Conservation (phyloP, 2,888 invertebrate species). For the Eurytoma adleriae region DNA sequence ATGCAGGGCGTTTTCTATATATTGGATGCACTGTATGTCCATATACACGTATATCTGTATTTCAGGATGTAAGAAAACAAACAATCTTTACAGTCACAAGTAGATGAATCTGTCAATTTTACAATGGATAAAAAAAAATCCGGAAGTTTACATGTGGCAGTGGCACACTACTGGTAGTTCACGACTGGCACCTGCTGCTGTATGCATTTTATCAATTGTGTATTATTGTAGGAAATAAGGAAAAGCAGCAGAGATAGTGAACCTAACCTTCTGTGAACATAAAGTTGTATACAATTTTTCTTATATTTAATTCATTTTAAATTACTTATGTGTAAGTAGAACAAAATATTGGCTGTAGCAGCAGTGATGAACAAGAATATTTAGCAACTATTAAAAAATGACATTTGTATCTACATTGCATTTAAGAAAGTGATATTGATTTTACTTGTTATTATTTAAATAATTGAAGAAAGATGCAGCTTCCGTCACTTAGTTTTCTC, state of each 20-base stretch:
- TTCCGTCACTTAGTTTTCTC: constrained; percentile 80
- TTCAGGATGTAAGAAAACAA: too few relatives aligned
- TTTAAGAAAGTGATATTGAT: not conserved
- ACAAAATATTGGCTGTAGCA: not conserved
- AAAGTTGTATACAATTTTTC: not conserved
- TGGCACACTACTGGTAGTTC: not conserved
- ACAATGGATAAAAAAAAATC: not conserved
- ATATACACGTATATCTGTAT: too few relatives aligned
- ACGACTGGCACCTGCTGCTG: not conserved
- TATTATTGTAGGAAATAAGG: not conserved
- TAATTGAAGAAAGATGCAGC: constrained; percentile 62
- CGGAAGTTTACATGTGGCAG: constrained; percentile 6
- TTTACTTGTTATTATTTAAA: not conserved
- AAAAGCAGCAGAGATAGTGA: not conserved
- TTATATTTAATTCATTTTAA: not conserved
- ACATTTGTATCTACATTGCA: not conserved
- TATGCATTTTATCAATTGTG: not conserved
- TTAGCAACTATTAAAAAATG: not conserved
- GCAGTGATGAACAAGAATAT: not conserved
- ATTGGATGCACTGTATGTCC: too few relatives aligned
- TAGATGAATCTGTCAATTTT: not conserved
- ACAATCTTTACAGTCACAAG: too few relatives aligned
- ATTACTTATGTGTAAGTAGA: not conserved
- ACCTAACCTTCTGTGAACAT: not conserved
- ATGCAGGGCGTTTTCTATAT: too few relatives aligned